Percentiles rank a stretch among this genome's conserved stretches.
phyloP scores from a whole-genome alignment of 1,140 invertebrate genomes.

The Hesperophylax magnus region DNA sequence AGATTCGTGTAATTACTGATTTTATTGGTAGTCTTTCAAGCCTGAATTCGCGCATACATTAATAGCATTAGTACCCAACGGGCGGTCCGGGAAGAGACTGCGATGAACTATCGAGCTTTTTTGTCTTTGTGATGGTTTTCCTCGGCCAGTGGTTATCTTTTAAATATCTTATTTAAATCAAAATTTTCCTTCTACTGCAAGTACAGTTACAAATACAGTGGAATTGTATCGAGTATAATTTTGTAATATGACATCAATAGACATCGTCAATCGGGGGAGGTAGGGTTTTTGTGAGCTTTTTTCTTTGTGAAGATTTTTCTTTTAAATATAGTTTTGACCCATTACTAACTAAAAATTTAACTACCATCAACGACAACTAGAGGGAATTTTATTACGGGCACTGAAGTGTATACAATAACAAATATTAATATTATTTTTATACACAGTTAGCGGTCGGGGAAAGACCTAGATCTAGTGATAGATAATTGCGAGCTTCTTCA shows the following conservation, averaged over 20 bases:
- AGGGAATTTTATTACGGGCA: no score
- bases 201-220: not conserved
- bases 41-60: constrained; percentile 17
- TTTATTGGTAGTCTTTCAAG: constrained; percentile 28
- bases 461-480: no score
- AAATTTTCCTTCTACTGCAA: not conserved
- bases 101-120: not conserved
- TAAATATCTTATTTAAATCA: not conserved
- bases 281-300: no score
- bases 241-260: not conserved
- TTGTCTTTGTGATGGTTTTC: not conserved
- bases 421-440: no score
- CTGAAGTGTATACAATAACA: no score
- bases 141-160: not conserved
- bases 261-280: no score
- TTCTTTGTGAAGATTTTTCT: no score
- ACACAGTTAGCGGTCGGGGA: no score
- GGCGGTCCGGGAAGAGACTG: constrained; percentile 11
- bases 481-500: no score
- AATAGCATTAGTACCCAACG: not conserved
- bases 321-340: no score
- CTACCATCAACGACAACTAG: no score
- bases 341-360: no score
- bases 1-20: constrained; percentile 38
- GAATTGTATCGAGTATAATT: not conserved